Percentiles rank a stretch among this genome's conserved stretches.
phyloP scores from a whole-genome alignment of 1,140 invertebrate species.

The Macrostomum lignano region DNA sequence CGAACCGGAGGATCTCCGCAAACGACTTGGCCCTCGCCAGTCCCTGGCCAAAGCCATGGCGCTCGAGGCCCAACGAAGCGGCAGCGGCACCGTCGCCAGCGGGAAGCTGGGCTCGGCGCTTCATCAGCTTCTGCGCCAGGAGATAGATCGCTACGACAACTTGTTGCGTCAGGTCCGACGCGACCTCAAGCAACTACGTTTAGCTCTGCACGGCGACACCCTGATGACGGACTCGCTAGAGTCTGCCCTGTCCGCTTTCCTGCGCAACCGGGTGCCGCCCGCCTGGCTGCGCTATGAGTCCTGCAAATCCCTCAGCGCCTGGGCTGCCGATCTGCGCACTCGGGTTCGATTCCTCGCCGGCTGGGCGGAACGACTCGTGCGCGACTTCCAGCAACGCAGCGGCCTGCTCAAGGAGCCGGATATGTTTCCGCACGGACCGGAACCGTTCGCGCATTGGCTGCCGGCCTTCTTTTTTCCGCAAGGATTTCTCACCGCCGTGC shows the following conservation, averaged over 20 bases:
- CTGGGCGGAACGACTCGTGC: too few relatives aligned
- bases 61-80: conserved; percentile 4
- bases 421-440: too few relatives aligned
- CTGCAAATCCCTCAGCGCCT: too few relatives aligned
- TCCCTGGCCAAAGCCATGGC: conserved; percentile 4
- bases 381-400: too few relatives aligned
- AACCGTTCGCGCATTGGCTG: conserved; percentile 54
- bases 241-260: too few relatives aligned
- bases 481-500: conserved; percentile 65
- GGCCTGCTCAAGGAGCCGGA: too few relatives aligned
- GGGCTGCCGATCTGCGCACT: too few relatives aligned
- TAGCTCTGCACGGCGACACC: conserved; percentile 4
- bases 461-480: conserved; percentile 82
- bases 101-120: conserved; percentile 26
- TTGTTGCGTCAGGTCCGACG: conserved; percentile 33
- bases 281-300: too few relatives aligned
- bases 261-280: too few relatives aligned
- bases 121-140: conserved; percentile 50
- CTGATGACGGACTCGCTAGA: too few relatives aligned
- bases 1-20: conserved; percentile 4
- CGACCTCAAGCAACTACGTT: conserved; percentile 3
- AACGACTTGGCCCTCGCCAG: too few relatives aligned
- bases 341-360: too few relatives aligned
- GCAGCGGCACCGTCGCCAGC: not conserved
- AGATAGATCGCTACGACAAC: conserved; percentile 50